phyloP scores from a whole-genome alignment of 2,113 vertebrate species.

The Riparia riparia region DNA sequence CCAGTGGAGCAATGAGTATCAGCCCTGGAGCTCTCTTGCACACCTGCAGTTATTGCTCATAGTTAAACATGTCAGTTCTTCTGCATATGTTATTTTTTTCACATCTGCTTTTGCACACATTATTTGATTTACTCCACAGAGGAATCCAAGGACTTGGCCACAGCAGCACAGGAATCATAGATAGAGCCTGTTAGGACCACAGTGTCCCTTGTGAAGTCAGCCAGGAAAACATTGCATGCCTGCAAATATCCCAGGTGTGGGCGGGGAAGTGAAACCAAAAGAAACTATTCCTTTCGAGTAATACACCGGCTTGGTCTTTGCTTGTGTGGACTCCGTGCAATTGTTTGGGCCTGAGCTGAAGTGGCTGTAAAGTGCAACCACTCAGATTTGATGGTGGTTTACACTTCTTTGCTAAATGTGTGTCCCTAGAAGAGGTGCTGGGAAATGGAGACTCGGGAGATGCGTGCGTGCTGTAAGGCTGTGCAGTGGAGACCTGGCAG shows the following conservation, averaged over 20 bases:
- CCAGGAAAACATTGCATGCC: not conserved
- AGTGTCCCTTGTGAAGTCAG: not conserved
- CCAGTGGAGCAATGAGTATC: not conserved
- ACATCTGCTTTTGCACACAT: not conserved
- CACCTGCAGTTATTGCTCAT: conserved; percentile 41
- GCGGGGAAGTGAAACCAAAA: conserved; percentile 16
- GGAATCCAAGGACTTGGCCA: not conserved
- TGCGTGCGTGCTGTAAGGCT: not conserved
- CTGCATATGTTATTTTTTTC: not conserved
- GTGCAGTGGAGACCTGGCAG: not conserved
- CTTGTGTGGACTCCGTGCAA: not conserved
- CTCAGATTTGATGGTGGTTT: conserved; percentile 25
- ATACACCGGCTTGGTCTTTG: not conserved
- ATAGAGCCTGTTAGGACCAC: not conserved
- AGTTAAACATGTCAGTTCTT: not conserved
- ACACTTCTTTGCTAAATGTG: not conserved
- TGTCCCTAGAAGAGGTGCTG: not conserved
- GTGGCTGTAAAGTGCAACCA: conserved; percentile 37
- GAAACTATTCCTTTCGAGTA: not conserved
- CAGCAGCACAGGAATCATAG: not conserved
- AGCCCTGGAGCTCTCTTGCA: not conserved
- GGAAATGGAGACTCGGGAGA: not conserved
- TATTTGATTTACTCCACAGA: not conserved
- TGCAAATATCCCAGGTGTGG: not conserved
- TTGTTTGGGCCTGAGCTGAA: conserved; percentile 47